phyloP scores from a whole-genome alignment of 1,140 invertebrate species.

The Brachionus calyciflorus region DNA sequence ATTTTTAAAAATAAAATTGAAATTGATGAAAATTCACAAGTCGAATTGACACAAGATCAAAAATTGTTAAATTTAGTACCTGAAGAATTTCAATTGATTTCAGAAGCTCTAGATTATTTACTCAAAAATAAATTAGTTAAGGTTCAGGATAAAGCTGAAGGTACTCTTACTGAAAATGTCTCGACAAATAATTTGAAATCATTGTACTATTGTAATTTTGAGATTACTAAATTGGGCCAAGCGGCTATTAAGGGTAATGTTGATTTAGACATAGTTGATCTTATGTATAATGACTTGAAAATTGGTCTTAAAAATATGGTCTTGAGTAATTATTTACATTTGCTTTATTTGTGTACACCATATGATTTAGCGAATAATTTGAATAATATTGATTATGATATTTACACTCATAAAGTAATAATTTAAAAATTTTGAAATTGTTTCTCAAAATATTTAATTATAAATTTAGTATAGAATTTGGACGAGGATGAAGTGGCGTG shows the following conservation, averaged over 20 bases:
- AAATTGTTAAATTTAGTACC: constrained; percentile 62
- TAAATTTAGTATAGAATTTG: constrained; percentile 47
- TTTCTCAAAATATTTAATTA: not conserved
- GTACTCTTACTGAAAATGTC: constrained; percentile 43
- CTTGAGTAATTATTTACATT: constrained; percentile 70
- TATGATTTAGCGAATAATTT: constrained; percentile 67
- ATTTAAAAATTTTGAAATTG: not conserved
- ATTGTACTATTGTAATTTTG: constrained; percentile 41
- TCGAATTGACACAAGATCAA: constrained; percentile 63
- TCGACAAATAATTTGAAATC: constrained; percentile 39
- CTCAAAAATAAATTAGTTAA: constrained; percentile 53
- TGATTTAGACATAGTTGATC: constrained; percentile 67
- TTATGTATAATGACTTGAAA: constrained; percentile 71
- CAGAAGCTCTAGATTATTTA: constrained; percentile 53
- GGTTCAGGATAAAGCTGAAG: constrained; percentile 48
- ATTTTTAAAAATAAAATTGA: not conserved
- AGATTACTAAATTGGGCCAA: constrained; percentile 70
- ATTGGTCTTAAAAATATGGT: constrained; percentile 70
- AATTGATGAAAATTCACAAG: not conserved
- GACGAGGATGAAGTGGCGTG: constrained; percentile 42
- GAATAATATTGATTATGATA: constrained; percentile 62
- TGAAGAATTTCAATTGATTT: constrained; percentile 65
- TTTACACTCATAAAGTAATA: constrained; percentile 68
- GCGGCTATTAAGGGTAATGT: constrained; percentile 80
- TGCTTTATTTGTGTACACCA: constrained; percentile 76